Conservation (phyloP, 2,888 invertebrate genomes). For the Sepioteuthis lessoniana region DNA sequence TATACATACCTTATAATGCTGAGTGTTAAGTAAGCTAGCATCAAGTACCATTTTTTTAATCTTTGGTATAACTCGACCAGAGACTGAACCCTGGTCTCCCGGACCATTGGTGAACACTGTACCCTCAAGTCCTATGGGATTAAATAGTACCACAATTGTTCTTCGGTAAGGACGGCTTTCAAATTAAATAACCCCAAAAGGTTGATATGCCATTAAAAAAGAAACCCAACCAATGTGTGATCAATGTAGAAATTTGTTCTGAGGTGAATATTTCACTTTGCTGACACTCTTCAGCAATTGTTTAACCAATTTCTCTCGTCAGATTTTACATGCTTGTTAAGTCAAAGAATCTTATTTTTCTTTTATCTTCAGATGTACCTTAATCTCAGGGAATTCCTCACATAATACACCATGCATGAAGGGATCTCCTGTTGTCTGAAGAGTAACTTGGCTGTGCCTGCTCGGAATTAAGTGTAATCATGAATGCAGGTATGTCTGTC, state of each 20-base stretch:
- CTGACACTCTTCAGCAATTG: not conserved
- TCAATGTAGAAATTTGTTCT: not conserved
- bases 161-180: too few species aligned
- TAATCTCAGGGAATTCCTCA: not conserved
- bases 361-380: not conserved
- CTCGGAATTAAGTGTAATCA: not conserved
- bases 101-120: too few species aligned
- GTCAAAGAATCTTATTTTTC: not conserved
- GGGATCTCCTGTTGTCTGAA: not conserved
- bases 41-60: too few species aligned
- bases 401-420: not conserved
- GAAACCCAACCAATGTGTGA: too few species aligned
- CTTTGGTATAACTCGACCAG: too few species aligned
- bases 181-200: too few species aligned
- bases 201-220: too few species aligned
- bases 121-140: too few species aligned
- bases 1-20: too few species aligned
- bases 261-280: not conserved
- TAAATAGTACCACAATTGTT: too few species aligned
- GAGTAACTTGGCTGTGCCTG: not conserved
- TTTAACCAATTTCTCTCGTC: not conserved
- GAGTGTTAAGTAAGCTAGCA: too few species aligned
- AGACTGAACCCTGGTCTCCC: too few species aligned
- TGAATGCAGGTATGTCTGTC: slow-evolving; percentile 33
- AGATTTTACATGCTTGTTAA: not conserved